Conservation (phyloP, 1,140 invertebrate genomes). For the Sarcophaga bullata region DNA sequence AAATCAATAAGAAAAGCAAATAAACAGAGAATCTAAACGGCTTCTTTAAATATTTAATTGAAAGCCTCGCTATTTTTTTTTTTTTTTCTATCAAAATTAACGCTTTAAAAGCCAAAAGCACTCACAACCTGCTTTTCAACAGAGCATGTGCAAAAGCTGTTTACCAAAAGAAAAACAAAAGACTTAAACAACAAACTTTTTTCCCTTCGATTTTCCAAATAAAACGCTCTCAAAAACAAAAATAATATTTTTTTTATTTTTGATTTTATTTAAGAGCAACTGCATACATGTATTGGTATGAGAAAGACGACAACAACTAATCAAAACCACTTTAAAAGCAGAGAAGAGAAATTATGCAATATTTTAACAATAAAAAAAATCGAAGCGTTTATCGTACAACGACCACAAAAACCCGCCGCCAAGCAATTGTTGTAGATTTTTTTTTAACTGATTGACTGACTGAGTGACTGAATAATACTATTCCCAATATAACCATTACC, state of each 20-base stretch:
- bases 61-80: background rate
- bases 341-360: constrained; percentile 29
- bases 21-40: background rate
- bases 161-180: background rate
- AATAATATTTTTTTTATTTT: too few species aligned
- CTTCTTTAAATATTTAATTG: constrained; percentile 10
- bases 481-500: too few species aligned
- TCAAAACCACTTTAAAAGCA: background rate
- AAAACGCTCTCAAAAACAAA: background rate
- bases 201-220: background rate
- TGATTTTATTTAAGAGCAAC: too few species aligned
- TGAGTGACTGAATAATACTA: too few species aligned
- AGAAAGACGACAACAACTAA: too few species aligned
- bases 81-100: too few species aligned
- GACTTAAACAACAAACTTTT: background rate
- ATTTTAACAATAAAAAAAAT: background rate
- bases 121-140: background rate
- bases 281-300: too few species aligned
- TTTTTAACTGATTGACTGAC: too few species aligned
- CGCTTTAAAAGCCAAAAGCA: background rate
- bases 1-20: background rate
- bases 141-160: constrained; percentile 4
- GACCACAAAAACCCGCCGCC: background rate
- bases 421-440: too few species aligned
- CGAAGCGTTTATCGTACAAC: constrained; percentile 36